Percentiles rank a stretch among this genome's conserved stretches.
These are phyloP conservation scores for Periphyllus acericola DNA, from an alignment of 2,888 invertebrate genomes.

Conservation along the genomic window DNA sequence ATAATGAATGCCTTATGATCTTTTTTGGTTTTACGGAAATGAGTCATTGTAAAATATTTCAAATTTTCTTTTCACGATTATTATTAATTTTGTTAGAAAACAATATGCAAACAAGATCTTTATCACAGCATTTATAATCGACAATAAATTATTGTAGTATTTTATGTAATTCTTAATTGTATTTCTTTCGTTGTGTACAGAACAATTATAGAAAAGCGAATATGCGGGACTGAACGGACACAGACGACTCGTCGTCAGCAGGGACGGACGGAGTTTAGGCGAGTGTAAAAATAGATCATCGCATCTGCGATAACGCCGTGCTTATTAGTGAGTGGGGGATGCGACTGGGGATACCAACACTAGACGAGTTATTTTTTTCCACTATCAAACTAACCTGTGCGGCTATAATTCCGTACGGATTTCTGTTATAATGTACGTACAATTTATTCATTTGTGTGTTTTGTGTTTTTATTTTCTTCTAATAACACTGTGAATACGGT, in stretches of 20 bases:
- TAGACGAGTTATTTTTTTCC: slow-evolving; percentile 8
- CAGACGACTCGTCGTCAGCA: slow-evolving; percentile 40
- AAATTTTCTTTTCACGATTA: neutral
- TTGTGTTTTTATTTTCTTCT: neutral
- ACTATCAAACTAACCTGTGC: slow-evolving; percentile 19
- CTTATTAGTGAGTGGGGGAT: slow-evolving; percentile 6
- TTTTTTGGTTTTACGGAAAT: slow-evolving; percentile 49
- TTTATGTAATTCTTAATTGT: neutral
- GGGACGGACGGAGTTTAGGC: slow-evolving; percentile 47
- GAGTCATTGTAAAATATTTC: slow-evolving; percentile 21
- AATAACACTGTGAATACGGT: too few species aligned
- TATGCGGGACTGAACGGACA: slow-evolving; percentile 30
- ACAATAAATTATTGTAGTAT: too few species aligned
- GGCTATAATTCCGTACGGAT: neutral
- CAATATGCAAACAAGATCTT: neutral
- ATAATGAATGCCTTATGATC: slow-evolving; percentile 32
- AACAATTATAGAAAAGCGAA: neutral
- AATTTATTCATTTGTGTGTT: neutral
- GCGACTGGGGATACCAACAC: slow-evolving; percentile 2
- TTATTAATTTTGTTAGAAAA: too few species aligned
- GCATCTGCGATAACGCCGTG: slow-evolving; percentile 48
- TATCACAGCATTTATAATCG: neutral
- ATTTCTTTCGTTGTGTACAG: neutral
- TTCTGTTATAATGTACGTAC: neutral
- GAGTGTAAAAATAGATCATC: slow-evolving; percentile 58